These are phyloP conservation scores for Periophthalmus magnuspinnatus DNA, from an alignment of 2,797 vertebrate species.

Conservation along the genomic window DNA sequence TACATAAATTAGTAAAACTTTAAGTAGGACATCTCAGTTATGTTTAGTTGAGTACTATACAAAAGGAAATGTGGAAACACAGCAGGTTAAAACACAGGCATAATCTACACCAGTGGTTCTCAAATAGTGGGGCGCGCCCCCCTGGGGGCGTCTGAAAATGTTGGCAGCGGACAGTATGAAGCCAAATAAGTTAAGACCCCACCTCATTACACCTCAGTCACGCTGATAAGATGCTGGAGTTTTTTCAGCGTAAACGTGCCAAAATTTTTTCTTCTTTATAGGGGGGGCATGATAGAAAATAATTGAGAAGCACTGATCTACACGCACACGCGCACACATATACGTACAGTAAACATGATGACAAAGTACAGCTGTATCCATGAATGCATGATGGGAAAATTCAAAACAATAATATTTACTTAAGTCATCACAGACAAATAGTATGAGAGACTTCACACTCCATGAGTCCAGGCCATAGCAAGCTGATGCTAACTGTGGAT, in stretches of 20 bases:
- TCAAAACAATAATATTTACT: conserved; percentile 33
- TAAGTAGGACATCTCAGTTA: neutral
- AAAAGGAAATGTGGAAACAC: neutral
- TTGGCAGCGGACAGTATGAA: too few species aligned
- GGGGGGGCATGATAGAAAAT: too few species aligned
- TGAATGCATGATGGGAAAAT: conserved; percentile 24
- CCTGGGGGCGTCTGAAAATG: too few species aligned
- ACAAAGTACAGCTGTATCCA: conserved; percentile 83
- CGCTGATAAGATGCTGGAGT: too few species aligned
- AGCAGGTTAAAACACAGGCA: conserved; percentile 26
- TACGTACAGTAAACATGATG: conserved; percentile 87
- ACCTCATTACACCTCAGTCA: too few species aligned
- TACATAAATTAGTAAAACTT: neutral
- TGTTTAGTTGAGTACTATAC: neutral
- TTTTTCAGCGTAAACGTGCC: too few species aligned
- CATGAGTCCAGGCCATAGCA: conserved; percentile 48
- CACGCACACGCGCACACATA: conserved; percentile 22
- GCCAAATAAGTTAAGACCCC: too few species aligned
- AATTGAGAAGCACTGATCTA: too few species aligned
- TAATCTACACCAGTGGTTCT: too few species aligned
- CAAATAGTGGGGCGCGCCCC: too few species aligned
- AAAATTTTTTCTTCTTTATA: too few species aligned
- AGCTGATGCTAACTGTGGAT: conserved; percentile 60
- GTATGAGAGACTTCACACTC: conserved; percentile 16
- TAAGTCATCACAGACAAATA: conserved; percentile 39